Conservation (phyloP, 2,888 invertebrate genomes). For the Pheosia tremula region DNA sequence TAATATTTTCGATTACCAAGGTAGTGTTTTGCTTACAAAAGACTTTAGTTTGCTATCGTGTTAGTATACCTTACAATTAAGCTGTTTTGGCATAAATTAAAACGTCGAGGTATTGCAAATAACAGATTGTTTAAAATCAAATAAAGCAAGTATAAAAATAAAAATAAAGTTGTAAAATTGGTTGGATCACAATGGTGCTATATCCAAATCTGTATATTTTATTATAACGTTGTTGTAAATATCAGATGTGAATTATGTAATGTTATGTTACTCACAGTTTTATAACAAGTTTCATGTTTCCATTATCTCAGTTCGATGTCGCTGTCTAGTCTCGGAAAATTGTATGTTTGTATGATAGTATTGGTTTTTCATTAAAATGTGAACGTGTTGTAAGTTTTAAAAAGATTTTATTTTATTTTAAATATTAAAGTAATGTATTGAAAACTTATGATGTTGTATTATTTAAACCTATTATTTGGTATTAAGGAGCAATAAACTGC, state of each 20-base stretch:
- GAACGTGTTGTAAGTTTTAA: conserved; percentile 67
- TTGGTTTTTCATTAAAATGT: conserved; percentile 69
- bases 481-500: too few species aligned
- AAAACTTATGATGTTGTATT: conserved; percentile 26
- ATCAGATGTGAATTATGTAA: conserved; percentile 26
- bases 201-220: conserved; percentile 23
- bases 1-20: neutral
- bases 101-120: too few species aligned
- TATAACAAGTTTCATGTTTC: conserved; percentile 31
- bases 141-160: neutral
- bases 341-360: conserved; percentile 60
- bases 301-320: conserved; percentile 69
- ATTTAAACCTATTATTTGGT: conserved; percentile 11
- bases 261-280: conserved; percentile 25
- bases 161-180: conserved; percentile 21
- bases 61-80: too few species aligned
- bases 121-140: too few species aligned
- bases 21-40: conserved; percentile 1
- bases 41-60: neutral
- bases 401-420: conserved; percentile 69
- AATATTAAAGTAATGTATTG: conserved; percentile 54
- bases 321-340: conserved; percentile 80
- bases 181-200: conserved; percentile 70
- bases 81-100: too few species aligned
- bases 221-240: conserved; percentile 39